Conservation (phyloP, 2,113 vertebrate genomes). For the Uropsilus gracilis region DNA sequence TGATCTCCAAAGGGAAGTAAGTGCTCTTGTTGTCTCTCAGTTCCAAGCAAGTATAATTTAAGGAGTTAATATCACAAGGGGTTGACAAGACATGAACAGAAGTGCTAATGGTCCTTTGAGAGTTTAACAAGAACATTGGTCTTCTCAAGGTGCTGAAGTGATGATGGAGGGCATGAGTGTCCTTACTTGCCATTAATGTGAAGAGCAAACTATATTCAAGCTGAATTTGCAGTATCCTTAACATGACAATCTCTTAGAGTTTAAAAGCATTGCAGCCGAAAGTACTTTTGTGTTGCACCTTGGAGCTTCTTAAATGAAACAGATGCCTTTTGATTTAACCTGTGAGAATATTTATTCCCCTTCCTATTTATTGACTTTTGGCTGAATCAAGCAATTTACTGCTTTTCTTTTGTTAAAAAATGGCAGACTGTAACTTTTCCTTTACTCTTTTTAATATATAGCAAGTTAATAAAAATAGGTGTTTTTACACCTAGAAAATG, state of each 20-base stretch:
- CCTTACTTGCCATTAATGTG: slow-evolving; percentile 41
- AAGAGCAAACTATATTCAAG: slow-evolving; percentile 59
- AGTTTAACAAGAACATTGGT: slow-evolving; percentile 27
- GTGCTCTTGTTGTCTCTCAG: slow-evolving; percentile 15
- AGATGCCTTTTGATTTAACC: slow-evolving; percentile 52
- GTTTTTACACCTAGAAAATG: not conserved
- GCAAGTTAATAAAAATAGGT: not conserved
- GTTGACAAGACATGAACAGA: not conserved
- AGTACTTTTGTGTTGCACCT: not conserved
- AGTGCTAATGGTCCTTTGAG: slow-evolving; percentile 10
- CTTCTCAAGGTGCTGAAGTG: slow-evolving; percentile 20
- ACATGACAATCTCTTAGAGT: slow-evolving; percentile 48
- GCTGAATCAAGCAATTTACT: slow-evolving; percentile 28
- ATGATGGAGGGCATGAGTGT: slow-evolving; percentile 40
- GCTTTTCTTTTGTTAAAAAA: slow-evolving; percentile 22
- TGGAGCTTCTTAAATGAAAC: slow-evolving; percentile 21
- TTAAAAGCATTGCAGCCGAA: not conserved
- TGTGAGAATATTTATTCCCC: slow-evolving; percentile 42
- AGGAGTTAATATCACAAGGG: slow-evolving; percentile 52
- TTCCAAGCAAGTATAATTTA: slow-evolving; percentile 51
- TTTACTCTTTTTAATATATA: not conserved
- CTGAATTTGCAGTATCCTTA: slow-evolving; percentile 59
- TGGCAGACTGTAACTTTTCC: not conserved
- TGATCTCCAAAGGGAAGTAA: slow-evolving; percentile 21
- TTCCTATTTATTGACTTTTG: slow-evolving; percentile 26